Evolutionary conservation across 2,113 vertebrate genomes (phyloP).

Genomic region (Varanus komodoensis): DNA sequence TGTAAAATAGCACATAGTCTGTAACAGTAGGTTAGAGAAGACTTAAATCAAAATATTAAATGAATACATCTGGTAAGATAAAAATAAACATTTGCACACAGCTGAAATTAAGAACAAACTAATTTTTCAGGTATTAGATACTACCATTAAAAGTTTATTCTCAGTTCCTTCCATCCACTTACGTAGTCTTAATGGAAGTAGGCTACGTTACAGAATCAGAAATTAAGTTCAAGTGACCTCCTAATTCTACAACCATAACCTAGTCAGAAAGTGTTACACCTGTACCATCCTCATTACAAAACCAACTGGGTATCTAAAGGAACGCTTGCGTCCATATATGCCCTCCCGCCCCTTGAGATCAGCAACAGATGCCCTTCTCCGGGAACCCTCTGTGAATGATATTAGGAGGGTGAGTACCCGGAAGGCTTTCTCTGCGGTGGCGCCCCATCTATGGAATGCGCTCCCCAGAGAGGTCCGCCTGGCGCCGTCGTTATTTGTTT

Average conservation of each 20-base stretch:
- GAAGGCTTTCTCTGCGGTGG: too few relatives aligned
- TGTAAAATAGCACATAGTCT: neutral
- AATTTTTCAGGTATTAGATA: neutral
- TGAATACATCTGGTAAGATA: constrained; percentile 5
- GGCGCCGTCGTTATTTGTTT: too few relatives aligned
- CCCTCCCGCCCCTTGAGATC: too few relatives aligned
- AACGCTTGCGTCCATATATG: too few relatives aligned
- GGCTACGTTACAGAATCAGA: neutral
- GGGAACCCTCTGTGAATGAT: too few relatives aligned
- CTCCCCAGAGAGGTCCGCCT: too few relatives aligned
- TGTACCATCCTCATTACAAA: neutral
- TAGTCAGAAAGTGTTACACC: neutral
- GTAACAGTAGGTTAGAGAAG: neutral
- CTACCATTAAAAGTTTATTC: neutral
- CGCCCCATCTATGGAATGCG: too few relatives aligned
- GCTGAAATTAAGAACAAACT: neutral
- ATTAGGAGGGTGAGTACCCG: too few relatives aligned
- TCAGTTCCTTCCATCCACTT: too few relatives aligned
- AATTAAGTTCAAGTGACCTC: neutral
- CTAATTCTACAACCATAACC: neutral
- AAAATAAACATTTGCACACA: neutral
- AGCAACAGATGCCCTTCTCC: too few relatives aligned
- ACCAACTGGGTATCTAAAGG: too few relatives aligned
- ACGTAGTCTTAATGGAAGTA: neutral
- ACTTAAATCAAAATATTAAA: neutral